Evolutionary conservation across 2,797 vertebrate genomes (phyloP).

Genomic region (Danio aesculapii): DNA sequence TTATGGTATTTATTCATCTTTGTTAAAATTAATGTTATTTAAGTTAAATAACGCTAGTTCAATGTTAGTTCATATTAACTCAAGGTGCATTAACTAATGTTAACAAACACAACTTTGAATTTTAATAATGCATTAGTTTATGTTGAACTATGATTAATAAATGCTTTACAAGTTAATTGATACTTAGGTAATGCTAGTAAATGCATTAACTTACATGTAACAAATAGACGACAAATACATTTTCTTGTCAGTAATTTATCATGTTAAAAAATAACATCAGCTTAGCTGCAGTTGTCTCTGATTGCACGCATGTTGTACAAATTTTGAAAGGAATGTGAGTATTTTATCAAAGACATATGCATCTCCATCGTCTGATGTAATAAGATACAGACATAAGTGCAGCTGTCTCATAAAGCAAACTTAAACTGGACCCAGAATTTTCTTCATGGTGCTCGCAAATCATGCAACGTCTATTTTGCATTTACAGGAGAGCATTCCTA

Average conservation of each 20-base stretch:
- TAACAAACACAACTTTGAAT: too few species aligned
- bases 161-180: too few species aligned
- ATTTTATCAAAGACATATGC: slow-evolving; percentile 47
- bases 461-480: slow-evolving; percentile 10
- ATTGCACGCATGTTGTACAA: slow-evolving; percentile 4
- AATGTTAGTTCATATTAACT: too few species aligned
- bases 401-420: slow-evolving; percentile 37
- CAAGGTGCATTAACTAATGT: too few species aligned
- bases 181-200: too few species aligned
- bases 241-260: not conserved
- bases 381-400: slow-evolving; percentile 36
- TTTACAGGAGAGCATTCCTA: slow-evolving; percentile 25
- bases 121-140: too few species aligned
- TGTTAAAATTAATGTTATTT: too few species aligned
- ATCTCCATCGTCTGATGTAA: slow-evolving; percentile 38
- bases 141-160: too few species aligned
- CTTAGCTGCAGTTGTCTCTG: not conserved
- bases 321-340: slow-evolving; percentile 36
- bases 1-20: too few species aligned
- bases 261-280: not conserved
- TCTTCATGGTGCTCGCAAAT: slow-evolving; percentile 39
- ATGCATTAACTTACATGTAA: too few species aligned
- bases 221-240: too few species aligned
- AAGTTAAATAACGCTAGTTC: too few species aligned
- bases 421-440: slow-evolving; percentile 18